Percentiles rank a stretch among this genome's conserved stretches.
Evolutionary conservation across 1,140 invertebrate genomes (phyloP).

Genomic region (Himalopsyche phryganea): DNA sequence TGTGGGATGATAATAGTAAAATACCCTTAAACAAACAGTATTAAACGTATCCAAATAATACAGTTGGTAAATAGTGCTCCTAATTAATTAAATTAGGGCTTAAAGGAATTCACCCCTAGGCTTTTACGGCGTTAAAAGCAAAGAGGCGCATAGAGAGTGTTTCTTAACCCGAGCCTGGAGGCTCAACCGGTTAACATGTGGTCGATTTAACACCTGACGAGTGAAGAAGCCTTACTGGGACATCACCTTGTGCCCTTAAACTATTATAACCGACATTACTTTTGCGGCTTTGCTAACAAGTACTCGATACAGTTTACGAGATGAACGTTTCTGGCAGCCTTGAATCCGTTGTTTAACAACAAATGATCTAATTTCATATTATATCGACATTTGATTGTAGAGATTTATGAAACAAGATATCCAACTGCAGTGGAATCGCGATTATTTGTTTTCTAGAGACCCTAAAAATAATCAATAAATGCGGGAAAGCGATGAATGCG

Average conservation of each 20-base stretch:
- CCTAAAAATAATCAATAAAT: no score
- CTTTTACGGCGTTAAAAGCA: constrained; percentile 24
- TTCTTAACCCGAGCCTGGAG: background rate
- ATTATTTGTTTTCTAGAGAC: no score
- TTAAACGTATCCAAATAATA: constrained; percentile 30
- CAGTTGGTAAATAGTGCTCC: constrained; percentile 25
- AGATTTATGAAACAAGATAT: no score
- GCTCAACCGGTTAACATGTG: constrained; percentile 22
- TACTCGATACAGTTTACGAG: background rate
- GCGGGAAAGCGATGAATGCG: no score
- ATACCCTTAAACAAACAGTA: background rate
- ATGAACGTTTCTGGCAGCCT: no score
- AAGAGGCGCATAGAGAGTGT: constrained; percentile 8
- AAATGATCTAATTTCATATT: no score
- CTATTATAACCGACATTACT: constrained; percentile 8
- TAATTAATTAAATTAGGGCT: constrained; percentile 33
- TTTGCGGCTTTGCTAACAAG: constrained; percentile 7
- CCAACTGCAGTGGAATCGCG: no score
- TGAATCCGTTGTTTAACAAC: no score
- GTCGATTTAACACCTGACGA: constrained; percentile 31
- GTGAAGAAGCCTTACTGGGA: constrained; percentile 7
- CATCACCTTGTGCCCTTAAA: constrained; percentile 6
- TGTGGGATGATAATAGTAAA: no score
- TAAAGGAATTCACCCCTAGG: constrained; percentile 25
- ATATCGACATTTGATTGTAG: no score